Evolutionary conservation across 2,113 vertebrate species (phyloP), one percentile per base, ranked within the genome.

Genomic region (Tragulus kanchil): DNA sequence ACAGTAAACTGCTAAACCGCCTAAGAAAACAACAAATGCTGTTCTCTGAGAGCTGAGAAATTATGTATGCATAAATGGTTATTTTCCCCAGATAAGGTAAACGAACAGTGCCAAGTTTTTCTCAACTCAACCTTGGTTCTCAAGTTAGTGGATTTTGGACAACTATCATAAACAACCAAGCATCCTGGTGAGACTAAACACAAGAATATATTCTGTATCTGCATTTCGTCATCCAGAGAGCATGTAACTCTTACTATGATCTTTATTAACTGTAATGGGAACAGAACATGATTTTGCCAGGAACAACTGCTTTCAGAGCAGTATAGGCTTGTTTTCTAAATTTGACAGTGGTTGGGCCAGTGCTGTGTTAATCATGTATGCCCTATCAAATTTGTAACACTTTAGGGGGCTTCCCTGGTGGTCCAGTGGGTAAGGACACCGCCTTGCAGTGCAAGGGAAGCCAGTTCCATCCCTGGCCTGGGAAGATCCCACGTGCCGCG

Each of bases 71-170:
- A 15, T 69, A 96, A 79, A 75, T 77, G 48, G 58, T 15, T 69
- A 77, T 82, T 90, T 78, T 82, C 36, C 15, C 52, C 54, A 89
- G n/a, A 90, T 56, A 71, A 0, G 0, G 16, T 64, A 79, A 94
- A 85, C 19, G 28, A 90, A 85, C 23, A 77, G 6, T 48, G 23
- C 75, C 86, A 87, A 82, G 28, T 65, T 71, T 88, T 94, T 95
- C 26, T 56, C 78, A 78, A 23, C 45, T 79, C 52, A 81, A 56
- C 6, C 25, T 71, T 78, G 31, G 45, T 21, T 92, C 56, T 89
- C 21, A 65, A n/a, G 75, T 73, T 87, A 56, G 67, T 85, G 6
- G 65, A 83, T 52, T 78, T 16, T 52, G 71, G 52, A 48, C 64
- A 65, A 90, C 17, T 50, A 5, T 92, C 28, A 56, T 64, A 73